Evolutionary conservation across 2,888 invertebrate genomes (phyloP).

Genomic region (Drosophila trichaetosa): DNA sequence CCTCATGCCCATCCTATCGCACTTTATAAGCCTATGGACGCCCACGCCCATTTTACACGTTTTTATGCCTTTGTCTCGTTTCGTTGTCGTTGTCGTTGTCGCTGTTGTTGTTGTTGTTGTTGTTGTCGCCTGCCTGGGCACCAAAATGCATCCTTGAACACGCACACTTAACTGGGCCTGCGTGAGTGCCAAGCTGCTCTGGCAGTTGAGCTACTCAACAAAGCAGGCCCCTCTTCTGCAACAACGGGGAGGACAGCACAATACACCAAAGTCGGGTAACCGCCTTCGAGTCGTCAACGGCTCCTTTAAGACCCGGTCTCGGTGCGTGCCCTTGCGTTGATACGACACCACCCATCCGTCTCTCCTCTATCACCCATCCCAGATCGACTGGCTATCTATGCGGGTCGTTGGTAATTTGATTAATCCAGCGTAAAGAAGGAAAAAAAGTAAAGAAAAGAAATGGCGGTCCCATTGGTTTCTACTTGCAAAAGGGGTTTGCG

Average conservation of each 20-base stretch:
- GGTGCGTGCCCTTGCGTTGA: constrained; percentile 80
- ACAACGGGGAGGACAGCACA: constrained; percentile 25
- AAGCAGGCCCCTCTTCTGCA: constrained; percentile 1
- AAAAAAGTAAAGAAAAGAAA: constrained; percentile 23
- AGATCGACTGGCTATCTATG: constrained; percentile 58
- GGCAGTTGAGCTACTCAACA: constrained; percentile 65
- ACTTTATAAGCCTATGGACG: constrained; percentile 74
- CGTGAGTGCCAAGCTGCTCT: constrained; percentile 74
- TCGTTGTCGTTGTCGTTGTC: constrained; percentile 52
- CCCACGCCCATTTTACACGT: constrained; percentile 77
- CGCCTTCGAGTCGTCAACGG: constrained; percentile 39
- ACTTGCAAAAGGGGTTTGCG: constrained; percentile 54
- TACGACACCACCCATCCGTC: constrained; percentile 32
- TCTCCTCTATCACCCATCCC: not conserved
- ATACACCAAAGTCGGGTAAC: constrained; percentile 44
- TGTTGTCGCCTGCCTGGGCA: constrained; percentile 75
- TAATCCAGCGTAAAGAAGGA: constrained; percentile 58
- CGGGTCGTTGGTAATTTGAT: constrained; percentile 75
- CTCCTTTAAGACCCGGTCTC: constrained; percentile 42
- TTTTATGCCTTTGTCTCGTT: constrained; percentile 79
- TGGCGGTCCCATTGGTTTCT: constrained; percentile 32
- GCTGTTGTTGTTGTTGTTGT: constrained; percentile 35
- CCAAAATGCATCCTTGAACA: constrained; percentile 79
- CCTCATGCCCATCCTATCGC: constrained; percentile 39
- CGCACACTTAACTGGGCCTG: constrained; percentile 81